Conservation (phyloP, 2,113 vertebrate genomes). For the Tragelaphus strepsiceros region DNA sequence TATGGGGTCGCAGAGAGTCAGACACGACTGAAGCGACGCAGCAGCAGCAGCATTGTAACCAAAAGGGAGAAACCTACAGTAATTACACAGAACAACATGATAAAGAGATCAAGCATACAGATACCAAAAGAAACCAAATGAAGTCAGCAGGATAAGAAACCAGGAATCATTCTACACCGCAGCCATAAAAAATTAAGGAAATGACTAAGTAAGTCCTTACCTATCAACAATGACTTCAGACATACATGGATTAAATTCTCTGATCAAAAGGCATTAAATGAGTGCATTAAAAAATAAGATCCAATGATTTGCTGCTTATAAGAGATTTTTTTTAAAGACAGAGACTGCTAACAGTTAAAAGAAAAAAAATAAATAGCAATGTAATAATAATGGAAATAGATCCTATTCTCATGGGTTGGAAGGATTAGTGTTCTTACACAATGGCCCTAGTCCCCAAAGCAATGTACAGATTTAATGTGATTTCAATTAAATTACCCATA, state of each 20-base stretch:
- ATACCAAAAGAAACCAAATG: not conserved
- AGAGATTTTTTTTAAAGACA: not conserved
- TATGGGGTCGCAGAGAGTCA: too few species aligned
- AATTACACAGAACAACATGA: not conserved
- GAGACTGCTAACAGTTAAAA: not conserved
- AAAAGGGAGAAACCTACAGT: not conserved
- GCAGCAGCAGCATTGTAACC: not conserved
- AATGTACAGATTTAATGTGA: not conserved
- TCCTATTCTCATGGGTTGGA: not conserved
- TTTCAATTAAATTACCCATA: not conserved
- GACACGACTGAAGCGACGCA: too few species aligned
- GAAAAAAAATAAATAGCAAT: not conserved
- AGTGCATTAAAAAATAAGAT: not conserved
- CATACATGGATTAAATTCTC: not conserved
- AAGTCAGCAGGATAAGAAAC: not conserved
- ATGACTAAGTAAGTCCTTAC: not conserved
- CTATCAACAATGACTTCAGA: not conserved
- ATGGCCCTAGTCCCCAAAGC: not conserved
- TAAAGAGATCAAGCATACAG: not conserved
- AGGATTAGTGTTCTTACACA: not conserved
- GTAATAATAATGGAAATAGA: not conserved
- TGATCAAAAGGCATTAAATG: not conserved
- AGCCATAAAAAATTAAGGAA: not conserved
- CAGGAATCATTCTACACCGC: not conserved
- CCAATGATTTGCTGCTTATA: not conserved